Base-by-base conservation (phyloP, 2,797 vertebrate species). In the Naso thynnoides region DNA sequence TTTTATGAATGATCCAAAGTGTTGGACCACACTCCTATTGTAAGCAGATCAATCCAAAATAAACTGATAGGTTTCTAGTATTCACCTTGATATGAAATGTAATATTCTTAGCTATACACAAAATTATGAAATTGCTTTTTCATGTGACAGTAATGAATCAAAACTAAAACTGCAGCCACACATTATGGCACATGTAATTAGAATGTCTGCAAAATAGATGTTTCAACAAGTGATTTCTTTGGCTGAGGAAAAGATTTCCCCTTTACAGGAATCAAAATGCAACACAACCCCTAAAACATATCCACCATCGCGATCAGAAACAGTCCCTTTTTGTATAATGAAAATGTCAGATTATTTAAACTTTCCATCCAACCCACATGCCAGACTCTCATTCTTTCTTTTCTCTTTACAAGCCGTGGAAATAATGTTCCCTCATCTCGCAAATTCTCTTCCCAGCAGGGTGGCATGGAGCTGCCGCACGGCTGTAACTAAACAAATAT, bases 401-500 rank as follows among this genome's bases (percentile, higher is more conserved):
- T 58, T 68, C 47, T 57, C 29, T 44, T 78, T 68, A 82, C 73
- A 63, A 79, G 78, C n/a, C 27, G 62, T 45, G 57, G 36, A 68
- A 83, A 79, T 65, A 70, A 45, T 64, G 69, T 70, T 72, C 71
- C 42, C 67, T 73, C 54, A 33, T 78, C 68, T 78, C 41, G 3
- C 78, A 79, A 79, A 89, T 90, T 83, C 84, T 70, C 82, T 44
- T 73, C 83, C 56, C 91, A 83, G 87, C 85, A 19, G 85, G 87
- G 80, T 24, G 66, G 66, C 58, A 6, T 7, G 57, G 77, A 60
- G 79, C 81, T 73, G 73, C 83, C 78, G 85, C 79, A 79, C 27
- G 81, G 62, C 80, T 84, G 71, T 84, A 91, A 90, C 92, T 94
- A 92, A 93, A 93, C 92, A 94, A 95, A 94, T 94, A 93, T 94